Base-by-base conservation (phyloP, 2,113 vertebrate genomes). In the Lepidothrix coronata region DNA sequence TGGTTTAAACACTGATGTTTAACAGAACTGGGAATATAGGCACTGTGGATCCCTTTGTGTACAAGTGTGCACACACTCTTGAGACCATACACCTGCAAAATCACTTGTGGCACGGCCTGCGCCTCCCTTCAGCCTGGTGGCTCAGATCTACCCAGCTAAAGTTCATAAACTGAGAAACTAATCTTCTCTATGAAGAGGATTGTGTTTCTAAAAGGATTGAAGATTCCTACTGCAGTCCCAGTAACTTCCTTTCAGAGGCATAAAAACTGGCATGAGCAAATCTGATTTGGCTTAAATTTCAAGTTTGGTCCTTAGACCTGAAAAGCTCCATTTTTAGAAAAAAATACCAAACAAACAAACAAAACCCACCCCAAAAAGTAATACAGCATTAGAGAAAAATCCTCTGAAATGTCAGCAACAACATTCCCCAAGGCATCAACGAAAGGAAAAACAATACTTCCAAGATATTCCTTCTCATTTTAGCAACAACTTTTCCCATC, bases 31-130 rank as follows among this genome's bases (percentile, higher is more conserved):
- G 21, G 25, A 52, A 43, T 30, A 49, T 1, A 52, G 22, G 39
- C 13, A 51, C 30, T 21, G 23, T 6, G 24, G 6, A 63, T 7
- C 8, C 8, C 8, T 67, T 35, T 74, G n/a, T 52, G 61, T 41
- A 67, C 15, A 59, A 54, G 77, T 11, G 11, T 14, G 19, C 16
- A 59, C 13, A 58, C 7, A 8, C 2, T 27, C 17, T 39, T 55
- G 44, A 77, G 31, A 31, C 31, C 25, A 11, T 5, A 12, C 14
- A 62, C 23, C 49, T 84, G 65, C 78, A 78, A 86, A 75, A 24
- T 39, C 35, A n/a, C 0, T 0, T 16, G 17, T 71, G 65, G 43
- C 39, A 35, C 0, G 0, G 30, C 9, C 33, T 75, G 31, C 39
- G 24, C 27, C 35, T 73, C 30, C 30, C 8, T 67, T 77, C 14